Conservation (phyloP, 2,888 invertebrate genomes). For the Aporophyla nigra region DNA sequence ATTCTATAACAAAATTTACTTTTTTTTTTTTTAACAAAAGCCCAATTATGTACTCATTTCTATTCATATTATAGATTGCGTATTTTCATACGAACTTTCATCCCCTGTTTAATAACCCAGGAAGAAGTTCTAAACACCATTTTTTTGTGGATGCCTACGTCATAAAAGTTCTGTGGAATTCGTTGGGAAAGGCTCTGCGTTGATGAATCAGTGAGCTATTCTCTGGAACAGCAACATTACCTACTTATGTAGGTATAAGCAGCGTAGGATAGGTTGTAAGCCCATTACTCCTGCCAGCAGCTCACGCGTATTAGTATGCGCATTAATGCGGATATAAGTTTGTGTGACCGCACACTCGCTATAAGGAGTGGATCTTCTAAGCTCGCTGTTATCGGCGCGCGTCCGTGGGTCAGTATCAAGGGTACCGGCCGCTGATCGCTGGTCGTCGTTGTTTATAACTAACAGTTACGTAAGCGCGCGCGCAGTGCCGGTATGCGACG, state of each 20-base stretch:
- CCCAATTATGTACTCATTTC: background rate
- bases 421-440: constrained; percentile 45
- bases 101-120: background rate
- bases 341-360: background rate
- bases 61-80: background rate
- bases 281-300: background rate
- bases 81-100: background rate
- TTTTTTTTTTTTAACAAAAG: background rate
- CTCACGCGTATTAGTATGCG: background rate
- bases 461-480: constrained; percentile 66
- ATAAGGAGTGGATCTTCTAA: constrained; percentile 55
- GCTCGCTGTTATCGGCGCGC: constrained; percentile 16
- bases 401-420: constrained; percentile 65
- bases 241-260: background rate
- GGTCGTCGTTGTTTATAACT: constrained; percentile 68
- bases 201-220: background rate
- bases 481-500: constrained; percentile 67
- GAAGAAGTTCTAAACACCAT: background rate
- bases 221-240: background rate
- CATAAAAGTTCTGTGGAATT: background rate
- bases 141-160: background rate
- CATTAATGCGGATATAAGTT: background rate
- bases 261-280: background rate
- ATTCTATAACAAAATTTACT: background rate
- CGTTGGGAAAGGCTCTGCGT: background rate